phyloP scores from a whole-genome alignment of 2,888 invertebrate species.

The Tetheella fluctuosa region DNA sequence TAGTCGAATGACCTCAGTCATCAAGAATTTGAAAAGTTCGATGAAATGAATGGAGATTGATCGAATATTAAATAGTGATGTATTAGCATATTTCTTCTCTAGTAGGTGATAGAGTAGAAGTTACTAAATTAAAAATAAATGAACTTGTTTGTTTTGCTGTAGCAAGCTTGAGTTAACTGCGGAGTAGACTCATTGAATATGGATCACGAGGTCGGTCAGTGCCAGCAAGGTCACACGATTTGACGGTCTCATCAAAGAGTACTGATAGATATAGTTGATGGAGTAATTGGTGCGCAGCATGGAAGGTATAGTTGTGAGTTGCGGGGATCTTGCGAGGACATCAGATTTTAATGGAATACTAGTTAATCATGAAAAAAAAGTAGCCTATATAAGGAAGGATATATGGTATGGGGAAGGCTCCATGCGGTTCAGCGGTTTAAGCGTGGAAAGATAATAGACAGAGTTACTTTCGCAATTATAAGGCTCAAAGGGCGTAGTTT shows the following conservation, averaged over 20 bases:
- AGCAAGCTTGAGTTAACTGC: slow-evolving; percentile 23
- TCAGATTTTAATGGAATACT: too few relatives aligned
- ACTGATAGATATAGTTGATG: slow-evolving; percentile 4
- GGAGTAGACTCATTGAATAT: slow-evolving; percentile 63
- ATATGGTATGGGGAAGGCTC: too few relatives aligned
- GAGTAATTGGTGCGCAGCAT: not conserved
- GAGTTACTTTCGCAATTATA: too few relatives aligned
- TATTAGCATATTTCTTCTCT: too few relatives aligned
- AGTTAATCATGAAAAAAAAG: too few relatives aligned
- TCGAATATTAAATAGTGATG: not conserved
- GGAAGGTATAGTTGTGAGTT: too few relatives aligned
- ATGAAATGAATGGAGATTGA: not conserved
- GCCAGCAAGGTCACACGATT: slow-evolving; percentile 64
- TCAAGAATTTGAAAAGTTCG: not conserved
- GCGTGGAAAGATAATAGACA: too few relatives aligned
- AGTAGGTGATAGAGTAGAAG: not conserved
- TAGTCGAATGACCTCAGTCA: not conserved
- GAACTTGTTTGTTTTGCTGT: slow-evolving; percentile 28
- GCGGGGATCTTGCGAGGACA: too few relatives aligned
- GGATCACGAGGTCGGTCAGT: slow-evolving; percentile 71
- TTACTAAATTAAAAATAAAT: slow-evolving; percentile 8
- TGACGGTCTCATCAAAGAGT: slow-evolving; percentile 17
- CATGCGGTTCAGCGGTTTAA: too few relatives aligned
- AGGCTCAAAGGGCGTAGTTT: too few relatives aligned
- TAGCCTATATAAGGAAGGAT: too few relatives aligned